phyloP scores from a whole-genome alignment of 2,113 vertebrate genomes.

The Salvelinus sp. region DNA sequence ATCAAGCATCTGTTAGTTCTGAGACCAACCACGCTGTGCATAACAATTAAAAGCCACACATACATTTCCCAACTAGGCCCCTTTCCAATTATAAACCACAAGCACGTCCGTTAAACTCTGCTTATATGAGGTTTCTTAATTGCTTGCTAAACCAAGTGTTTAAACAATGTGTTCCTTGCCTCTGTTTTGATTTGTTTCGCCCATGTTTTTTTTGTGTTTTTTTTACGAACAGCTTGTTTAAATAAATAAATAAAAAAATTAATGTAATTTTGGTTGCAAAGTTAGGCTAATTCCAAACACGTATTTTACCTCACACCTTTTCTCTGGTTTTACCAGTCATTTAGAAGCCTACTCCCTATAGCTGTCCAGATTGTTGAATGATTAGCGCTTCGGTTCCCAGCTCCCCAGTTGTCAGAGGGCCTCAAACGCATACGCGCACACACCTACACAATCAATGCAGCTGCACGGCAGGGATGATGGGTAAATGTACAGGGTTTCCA shows the following conservation, averaged over 20 bases:
- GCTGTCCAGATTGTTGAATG: not conserved
- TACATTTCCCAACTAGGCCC: constrained; percentile 27
- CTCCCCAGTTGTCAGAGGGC: constrained; percentile 2
- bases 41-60: constrained; percentile 34
- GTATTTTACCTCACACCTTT: not conserved
- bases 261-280: not conserved
- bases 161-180: not conserved
- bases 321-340: not conserved
- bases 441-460: constrained; percentile 84
- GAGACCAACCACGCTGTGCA: constrained; percentile 18
- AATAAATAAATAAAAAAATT: too few relatives aligned
- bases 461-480: constrained; percentile 89
- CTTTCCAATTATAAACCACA: constrained; percentile 32
- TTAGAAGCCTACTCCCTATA: not conserved
- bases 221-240: not conserved
- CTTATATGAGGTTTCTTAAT: constrained; percentile 17
- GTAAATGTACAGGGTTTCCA: constrained; percentile 86
- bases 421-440: constrained; percentile 4
- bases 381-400: not conserved
- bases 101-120: constrained; percentile 22
- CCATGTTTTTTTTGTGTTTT: too few relatives aligned
- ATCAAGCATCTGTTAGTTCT: constrained; percentile 38
- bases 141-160: constrained; percentile 6
- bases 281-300: not conserved
- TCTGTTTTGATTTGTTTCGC: constrained; percentile 4